Conservation (phyloP, 2,888 invertebrate species). For the Eupeodes luniger region DNA sequence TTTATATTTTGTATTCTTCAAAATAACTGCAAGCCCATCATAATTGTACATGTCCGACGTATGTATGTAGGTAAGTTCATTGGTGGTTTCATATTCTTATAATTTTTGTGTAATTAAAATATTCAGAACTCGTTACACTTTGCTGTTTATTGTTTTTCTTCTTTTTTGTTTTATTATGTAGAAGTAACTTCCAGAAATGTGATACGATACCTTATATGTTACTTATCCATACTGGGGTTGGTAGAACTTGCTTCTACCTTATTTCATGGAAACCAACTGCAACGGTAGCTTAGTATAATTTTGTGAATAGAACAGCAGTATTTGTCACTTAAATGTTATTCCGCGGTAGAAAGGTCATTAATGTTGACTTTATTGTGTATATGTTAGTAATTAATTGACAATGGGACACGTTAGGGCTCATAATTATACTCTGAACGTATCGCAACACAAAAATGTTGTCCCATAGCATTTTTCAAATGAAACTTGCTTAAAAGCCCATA, state of each 20-base stretch:
- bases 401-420: background rate
- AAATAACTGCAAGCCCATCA: slow-evolving; percentile 36
- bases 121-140: slow-evolving; percentile 55
- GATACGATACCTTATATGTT: slow-evolving; percentile 6
- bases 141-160: slow-evolving; percentile 4
- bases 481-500: background rate
- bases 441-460: slow-evolving; percentile 5
- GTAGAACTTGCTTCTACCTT: background rate
- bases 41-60: background rate
- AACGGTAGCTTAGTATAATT: slow-evolving; percentile 12
- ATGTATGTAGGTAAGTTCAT: background rate
- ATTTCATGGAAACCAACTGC: slow-evolving; percentile 9
- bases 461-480: background rate
- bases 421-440: background rate
- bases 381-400: background rate
- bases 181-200: slow-evolving; percentile 22
- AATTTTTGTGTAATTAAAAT: slow-evolving; percentile 57
- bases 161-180: background rate
- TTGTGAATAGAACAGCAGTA: slow-evolving; percentile 39
- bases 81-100: slow-evolving; percentile 1
- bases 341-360: slow-evolving; percentile 54
- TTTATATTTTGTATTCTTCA: background rate
- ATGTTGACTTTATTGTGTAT: slow-evolving; percentile 8
- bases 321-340: slow-evolving; percentile 8
- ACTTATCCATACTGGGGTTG: too few relatives aligned